Percentiles rank a stretch among this genome's conserved stretches.
phyloP scores from a whole-genome alignment of 2,888 invertebrate genomes.

The Caenorhabditis sinica region DNA sequence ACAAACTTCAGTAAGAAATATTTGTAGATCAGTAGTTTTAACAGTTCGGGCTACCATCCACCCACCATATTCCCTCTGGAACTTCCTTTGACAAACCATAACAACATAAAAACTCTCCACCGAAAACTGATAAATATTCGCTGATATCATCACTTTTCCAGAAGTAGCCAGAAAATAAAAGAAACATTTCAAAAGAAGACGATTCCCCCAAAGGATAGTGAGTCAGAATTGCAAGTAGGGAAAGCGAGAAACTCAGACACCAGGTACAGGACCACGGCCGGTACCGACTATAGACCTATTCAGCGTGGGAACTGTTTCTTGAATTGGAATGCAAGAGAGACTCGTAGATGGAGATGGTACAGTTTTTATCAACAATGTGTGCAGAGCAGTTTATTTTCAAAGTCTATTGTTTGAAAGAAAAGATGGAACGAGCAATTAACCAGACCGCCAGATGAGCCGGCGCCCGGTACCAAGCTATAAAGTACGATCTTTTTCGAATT shows the following conservation, averaged over 20 bases:
- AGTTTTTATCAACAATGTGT: conserved; percentile 3
- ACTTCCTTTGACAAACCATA: not conserved
- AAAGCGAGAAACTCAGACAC: conserved; percentile 7
- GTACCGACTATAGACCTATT: conserved; percentile 12
- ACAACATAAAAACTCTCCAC: conserved; percentile 21
- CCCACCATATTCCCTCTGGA: not conserved
- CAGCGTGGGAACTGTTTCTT: conserved; percentile 36
- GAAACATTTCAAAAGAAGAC: conserved; percentile 16
- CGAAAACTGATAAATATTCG: conserved; percentile 25
- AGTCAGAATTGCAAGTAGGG: conserved; percentile 15
- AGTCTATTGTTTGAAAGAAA: not conserved
- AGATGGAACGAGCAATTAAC: conserved; percentile 10
- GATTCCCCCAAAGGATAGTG: conserved; percentile 11
- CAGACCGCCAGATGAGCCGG: not conserved
- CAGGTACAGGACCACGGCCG: not conserved
- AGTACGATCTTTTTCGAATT: not conserved
- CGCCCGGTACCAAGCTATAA: not conserved
- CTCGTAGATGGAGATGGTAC: conserved; percentile 3
- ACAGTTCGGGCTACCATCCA: not conserved
- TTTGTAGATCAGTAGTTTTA: not conserved
- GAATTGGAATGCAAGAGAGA: not conserved
- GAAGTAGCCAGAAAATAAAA: not conserved
- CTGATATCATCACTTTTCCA: conserved; percentile 17
- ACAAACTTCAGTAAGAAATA: no score
- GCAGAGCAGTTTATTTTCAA: not conserved